Evolutionary conservation across 2,888 invertebrate species (phyloP).

Genomic region (Dynastes tityus): DNA sequence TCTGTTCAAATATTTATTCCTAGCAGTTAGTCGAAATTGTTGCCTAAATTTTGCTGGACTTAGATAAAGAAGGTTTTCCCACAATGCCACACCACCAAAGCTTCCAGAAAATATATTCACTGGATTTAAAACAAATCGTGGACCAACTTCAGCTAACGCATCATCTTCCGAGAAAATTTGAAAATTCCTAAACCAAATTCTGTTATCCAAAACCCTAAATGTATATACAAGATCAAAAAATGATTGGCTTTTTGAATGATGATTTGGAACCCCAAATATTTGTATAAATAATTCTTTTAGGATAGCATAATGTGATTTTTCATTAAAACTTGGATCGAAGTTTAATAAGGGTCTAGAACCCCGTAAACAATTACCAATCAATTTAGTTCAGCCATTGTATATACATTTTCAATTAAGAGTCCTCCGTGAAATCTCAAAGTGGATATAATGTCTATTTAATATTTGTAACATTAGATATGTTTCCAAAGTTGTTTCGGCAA

Average conservation of each 20-base stretch:
- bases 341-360: conserved; percentile 95
- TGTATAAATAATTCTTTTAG: conserved; percentile 88
- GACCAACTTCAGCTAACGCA: conserved; percentile 94
- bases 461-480: too few relatives aligned
- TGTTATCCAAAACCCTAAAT: conserved; percentile 91
- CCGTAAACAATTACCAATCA: conserved; percentile 97
- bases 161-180: conserved; percentile 98
- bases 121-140: conserved; percentile 88
- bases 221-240: conserved; percentile 97
- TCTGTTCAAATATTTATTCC: conserved; percentile 81
- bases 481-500: too few relatives aligned
- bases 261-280: conserved; percentile 94
- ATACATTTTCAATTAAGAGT: conserved; percentile 83
- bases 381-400: conserved; percentile 97
- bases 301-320: conserved; percentile 82
- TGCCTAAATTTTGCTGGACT: conserved; percentile 91
- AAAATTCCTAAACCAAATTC: conserved; percentile 98
- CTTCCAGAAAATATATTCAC: conserved; percentile 97
- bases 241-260: conserved; percentile 98
- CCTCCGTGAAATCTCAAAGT: too few relatives aligned
- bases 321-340: conserved; percentile 88
- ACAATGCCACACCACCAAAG: conserved; percentile 92
- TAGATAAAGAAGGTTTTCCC: conserved; percentile 94
- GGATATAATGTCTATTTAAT: too few relatives aligned
- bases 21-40: conserved; percentile 67